These are phyloP conservation scores for Ursus arctos DNA, from an alignment of 2,113 vertebrate species.

Conservation along the genomic window DNA sequence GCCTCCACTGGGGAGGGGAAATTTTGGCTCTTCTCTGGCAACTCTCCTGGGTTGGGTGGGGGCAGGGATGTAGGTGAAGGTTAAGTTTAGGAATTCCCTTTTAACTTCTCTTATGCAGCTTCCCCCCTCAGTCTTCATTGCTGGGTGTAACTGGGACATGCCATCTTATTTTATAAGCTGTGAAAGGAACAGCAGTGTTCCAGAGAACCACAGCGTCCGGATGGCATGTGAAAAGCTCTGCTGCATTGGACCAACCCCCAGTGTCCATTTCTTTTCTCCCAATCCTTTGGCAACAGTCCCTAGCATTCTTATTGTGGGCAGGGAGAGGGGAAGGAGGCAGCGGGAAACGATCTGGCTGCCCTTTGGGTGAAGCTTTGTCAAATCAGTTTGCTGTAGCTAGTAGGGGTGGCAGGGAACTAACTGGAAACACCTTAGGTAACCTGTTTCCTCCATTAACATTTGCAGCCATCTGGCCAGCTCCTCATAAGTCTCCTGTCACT, in stretches of 20 bases:
- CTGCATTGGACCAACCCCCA: background rate
- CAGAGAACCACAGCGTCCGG: background rate
- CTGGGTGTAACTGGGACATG: background rate
- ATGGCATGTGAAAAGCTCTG: background rate
- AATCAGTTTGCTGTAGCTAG: background rate
- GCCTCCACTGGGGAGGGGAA: too few species aligned
- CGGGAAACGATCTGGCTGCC: background rate
- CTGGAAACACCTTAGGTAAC: background rate
- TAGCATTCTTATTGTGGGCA: background rate
- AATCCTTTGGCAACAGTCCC: background rate
- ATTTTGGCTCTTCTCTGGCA: background rate
- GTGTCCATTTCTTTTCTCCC: background rate
- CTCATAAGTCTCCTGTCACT: background rate
- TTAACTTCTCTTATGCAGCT: background rate
- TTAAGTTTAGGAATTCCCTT: background rate
- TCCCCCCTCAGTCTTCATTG: background rate
- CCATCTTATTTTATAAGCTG: background rate
- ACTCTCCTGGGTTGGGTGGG: background rate
- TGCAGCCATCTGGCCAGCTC: background rate
- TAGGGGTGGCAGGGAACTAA: background rate
- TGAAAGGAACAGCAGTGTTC: background rate
- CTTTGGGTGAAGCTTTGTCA: background rate
- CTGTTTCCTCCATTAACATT: background rate
- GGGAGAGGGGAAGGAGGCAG: background rate
- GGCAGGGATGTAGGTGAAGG: background rate